Conservation (phyloP, 1,140 invertebrate species). For the Wiebesia pumilae region DNA sequence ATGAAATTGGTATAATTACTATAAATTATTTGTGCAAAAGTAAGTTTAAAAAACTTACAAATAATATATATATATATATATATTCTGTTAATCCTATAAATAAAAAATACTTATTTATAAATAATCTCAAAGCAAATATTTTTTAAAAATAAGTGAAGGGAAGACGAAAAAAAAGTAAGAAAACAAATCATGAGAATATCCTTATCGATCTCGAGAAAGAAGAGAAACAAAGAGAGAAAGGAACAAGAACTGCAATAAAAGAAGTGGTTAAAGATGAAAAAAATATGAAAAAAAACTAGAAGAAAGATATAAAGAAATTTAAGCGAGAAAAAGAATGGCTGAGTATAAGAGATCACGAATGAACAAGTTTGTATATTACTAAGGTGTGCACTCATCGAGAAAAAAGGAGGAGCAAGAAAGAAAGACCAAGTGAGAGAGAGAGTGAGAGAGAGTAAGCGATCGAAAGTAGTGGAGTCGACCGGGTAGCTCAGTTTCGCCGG, state of each 20-base stretch:
- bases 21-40: too few relatives aligned
- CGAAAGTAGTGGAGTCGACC: slow-evolving; percentile 56
- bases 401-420: not conserved
- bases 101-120: not conserved
- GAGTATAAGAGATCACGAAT: slow-evolving; percentile 56
- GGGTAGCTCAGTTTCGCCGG: slow-evolving; percentile 66
- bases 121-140: not conserved
- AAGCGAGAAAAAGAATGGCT: slow-evolving; percentile 47
- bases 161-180: not conserved
- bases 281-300: slow-evolving; percentile 28
- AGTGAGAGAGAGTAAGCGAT: slow-evolving; percentile 45
- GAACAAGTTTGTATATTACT: slow-evolving; percentile 1
- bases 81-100: too few relatives aligned
- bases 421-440: slow-evolving; percentile 30
- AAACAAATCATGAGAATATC: not conserved
- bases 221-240: slow-evolving; percentile 18
- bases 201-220: not conserved
- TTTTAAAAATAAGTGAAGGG: too few relatives aligned
- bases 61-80: too few relatives aligned
- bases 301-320: slow-evolving; percentile 31
- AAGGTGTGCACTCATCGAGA: not conserved
- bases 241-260: not conserved
- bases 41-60: too few relatives aligned
- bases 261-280: not conserved
- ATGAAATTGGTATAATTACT: too few relatives aligned